phyloP scores from a whole-genome alignment of 1,140 invertebrate species.

The Leptinotarsa lineolata region DNA sequence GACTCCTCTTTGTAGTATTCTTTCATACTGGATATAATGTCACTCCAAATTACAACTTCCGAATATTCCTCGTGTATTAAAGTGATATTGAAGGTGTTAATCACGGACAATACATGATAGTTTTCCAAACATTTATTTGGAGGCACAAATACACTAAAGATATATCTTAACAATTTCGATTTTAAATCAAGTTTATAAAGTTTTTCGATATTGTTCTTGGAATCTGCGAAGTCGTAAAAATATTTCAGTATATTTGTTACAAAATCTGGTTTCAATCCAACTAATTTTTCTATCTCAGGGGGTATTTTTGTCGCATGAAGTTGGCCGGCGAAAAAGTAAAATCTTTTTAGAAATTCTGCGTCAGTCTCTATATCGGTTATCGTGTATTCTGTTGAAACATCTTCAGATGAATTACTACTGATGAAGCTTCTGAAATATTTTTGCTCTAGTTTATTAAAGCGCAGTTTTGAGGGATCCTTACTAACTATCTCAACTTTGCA shows the following conservation, averaged over 20 bases:
- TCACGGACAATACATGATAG: not conserved
- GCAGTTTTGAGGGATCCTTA: not conserved
- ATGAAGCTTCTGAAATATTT: not conserved
- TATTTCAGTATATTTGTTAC: not conserved
- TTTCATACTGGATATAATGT: not conserved
- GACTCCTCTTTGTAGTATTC: not conserved
- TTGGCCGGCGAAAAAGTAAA: not conserved
- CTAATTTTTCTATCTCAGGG: not conserved
- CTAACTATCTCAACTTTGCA: not conserved
- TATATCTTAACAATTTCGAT: not conserved
- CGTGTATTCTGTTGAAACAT: not conserved
- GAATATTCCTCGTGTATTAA: not conserved
- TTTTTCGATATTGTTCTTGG: not conserved
- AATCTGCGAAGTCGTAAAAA: not conserved
- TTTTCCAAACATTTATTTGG: not conserved
- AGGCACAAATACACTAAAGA: not conserved
- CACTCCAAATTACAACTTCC: not conserved
- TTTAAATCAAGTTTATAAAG: not conserved
- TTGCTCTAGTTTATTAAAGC: not conserved
- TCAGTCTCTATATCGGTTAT: not conserved
- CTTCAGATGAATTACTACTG: not conserved
- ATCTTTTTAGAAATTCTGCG: not conserved
- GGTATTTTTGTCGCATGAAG: not conserved
- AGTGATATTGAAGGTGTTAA: not conserved
- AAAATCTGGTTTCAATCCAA: not conserved